Percentiles rank a stretch among this genome's conserved stretches.
Conservation (phyloP, 2,888 invertebrate species). For the Gibbula magus region DNA sequence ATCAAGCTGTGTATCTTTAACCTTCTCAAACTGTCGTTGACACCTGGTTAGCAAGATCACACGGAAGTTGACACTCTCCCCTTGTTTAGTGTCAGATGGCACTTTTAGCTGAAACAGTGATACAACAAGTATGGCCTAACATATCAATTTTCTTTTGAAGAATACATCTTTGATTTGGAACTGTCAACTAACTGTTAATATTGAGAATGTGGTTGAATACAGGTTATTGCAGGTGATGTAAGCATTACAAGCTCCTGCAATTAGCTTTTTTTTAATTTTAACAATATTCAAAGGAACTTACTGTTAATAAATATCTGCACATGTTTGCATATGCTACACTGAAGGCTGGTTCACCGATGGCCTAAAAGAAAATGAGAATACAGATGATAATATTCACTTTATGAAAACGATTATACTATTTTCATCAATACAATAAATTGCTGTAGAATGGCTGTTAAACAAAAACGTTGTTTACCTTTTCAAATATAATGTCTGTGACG, state of each 20-base stretch:
- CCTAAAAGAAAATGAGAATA: slow-evolving; percentile 75
- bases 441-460: too few relatives aligned
- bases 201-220: too few relatives aligned
- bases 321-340: slow-evolving; percentile 93
- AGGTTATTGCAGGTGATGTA: too few relatives aligned
- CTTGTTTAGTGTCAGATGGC: slow-evolving; percentile 73
- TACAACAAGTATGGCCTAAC: too few relatives aligned
- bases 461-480: slow-evolving; percentile 89
- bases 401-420: too few relatives aligned
- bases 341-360: slow-evolving; percentile 95
- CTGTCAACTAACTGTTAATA: too few relatives aligned
- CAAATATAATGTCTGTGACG: slow-evolving; percentile 92
- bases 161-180: too few relatives aligned
- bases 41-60: slow-evolving; percentile 88
- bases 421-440: too few relatives aligned
- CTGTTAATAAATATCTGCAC: slow-evolving; percentile 75
- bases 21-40: slow-evolving; percentile 91
- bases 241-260: too few relatives aligned
- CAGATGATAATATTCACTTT: too few relatives aligned
- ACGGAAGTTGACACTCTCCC: slow-evolving; percentile 81
- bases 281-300: slow-evolving; percentile 45
- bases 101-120: slow-evolving; percentile 80
- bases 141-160: too few relatives aligned
- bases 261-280: too few relatives aligned
- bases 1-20: slow-evolving; percentile 83